A percentile compares a stretch with the other conserved stretches of the same genome.
phyloP scores from a whole-genome alignment of 2,797 vertebrate genomes.

The Liasis olivaceus region DNA sequence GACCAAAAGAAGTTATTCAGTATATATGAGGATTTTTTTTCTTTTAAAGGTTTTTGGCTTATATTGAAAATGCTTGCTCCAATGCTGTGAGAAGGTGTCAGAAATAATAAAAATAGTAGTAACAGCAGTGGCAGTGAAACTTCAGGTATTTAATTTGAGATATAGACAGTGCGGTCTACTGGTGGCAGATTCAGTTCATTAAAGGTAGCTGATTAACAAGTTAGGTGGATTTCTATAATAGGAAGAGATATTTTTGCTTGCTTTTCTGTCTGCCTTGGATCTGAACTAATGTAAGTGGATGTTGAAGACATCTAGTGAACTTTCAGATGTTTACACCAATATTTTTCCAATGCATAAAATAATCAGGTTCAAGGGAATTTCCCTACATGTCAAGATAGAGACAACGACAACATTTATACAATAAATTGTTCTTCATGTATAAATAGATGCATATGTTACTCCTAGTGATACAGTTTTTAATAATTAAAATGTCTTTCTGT shows the following conservation, averaged over 20 bases:
- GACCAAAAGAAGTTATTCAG: constrained; percentile 38
- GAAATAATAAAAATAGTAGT: constrained; percentile 39
- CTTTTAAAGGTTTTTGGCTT: constrained; percentile 26
- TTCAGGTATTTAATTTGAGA: constrained; percentile 64
- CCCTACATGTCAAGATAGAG: constrained; percentile 70
- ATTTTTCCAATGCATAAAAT: constrained; percentile 58
- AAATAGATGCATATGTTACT: constrained; percentile 69
- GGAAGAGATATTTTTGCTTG: constrained; percentile 57
- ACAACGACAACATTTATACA: constrained; percentile 69
- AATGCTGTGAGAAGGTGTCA: constrained; percentile 62
- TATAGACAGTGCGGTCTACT: constrained; percentile 46
- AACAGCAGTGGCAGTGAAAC: constrained; percentile 30
- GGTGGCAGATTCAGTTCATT: constrained; percentile 55
- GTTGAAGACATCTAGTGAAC: constrained; percentile 62
- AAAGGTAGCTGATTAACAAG: constrained; percentile 60
- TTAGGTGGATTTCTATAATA: constrained; percentile 64
- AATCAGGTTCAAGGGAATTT: constrained; percentile 72
- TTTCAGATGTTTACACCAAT: constrained; percentile 64
- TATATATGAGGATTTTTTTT: constrained; percentile 36
- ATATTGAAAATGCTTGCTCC: constrained; percentile 55
- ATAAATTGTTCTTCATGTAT: constrained; percentile 64
- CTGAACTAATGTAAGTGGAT: constrained; percentile 60
- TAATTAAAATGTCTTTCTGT: constrained; percentile 55
- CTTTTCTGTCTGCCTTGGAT: constrained; percentile 65
- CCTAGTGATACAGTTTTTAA: constrained; percentile 69